Evolutionary conservation across 2,113 vertebrate species (phyloP).

Genomic region (Clarias magur): DNA sequence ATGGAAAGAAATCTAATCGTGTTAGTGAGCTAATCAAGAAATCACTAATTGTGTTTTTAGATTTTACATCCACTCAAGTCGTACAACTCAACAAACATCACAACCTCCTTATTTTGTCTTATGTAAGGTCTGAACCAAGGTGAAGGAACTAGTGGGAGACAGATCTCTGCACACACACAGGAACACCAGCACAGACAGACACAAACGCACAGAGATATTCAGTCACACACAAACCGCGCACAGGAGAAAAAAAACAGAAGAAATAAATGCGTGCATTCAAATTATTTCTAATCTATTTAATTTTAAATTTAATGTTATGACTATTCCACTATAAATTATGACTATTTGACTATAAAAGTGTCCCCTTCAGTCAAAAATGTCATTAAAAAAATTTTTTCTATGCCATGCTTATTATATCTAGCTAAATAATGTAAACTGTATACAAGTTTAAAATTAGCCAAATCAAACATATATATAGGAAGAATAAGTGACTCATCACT

Average conservation of each 20-base stretch:
- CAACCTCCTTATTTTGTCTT: too few relatives aligned
- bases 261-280: background rate
- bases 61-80: too few relatives aligned
- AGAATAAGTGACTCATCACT: background rate
- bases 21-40: too few relatives aligned
- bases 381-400: background rate
- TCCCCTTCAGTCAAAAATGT: background rate
- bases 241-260: too few relatives aligned
- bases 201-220: background rate
- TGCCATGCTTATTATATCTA: background rate
- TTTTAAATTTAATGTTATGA: background rate
- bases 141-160: background rate
- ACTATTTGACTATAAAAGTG: background rate
- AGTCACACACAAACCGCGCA: background rate
- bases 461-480: background rate
- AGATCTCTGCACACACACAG: background rate
- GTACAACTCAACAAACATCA: background rate
- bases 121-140: too few relatives aligned
- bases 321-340: background rate
- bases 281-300: background rate
- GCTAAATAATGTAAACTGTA: background rate
- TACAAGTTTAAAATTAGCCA: background rate
- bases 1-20: too few relatives aligned
- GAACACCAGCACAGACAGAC: background rate
- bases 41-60: too few relatives aligned